Base-by-base conservation (phyloP, 2,888 invertebrate species). In the Philonicus albiceps region DNA sequence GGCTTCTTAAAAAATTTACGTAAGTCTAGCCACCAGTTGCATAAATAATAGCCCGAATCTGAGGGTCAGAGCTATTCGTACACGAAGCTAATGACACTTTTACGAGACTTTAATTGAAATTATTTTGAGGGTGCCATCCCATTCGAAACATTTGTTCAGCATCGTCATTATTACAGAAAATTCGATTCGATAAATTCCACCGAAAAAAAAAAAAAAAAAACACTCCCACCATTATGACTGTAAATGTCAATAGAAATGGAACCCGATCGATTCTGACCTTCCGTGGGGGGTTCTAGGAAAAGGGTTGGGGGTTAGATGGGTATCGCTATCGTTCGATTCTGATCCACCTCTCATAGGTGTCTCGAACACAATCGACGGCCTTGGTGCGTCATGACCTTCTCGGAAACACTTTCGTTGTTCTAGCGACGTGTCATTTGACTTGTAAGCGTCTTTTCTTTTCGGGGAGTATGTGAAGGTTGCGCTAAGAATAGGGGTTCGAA, bases 231-330 rank as follows among this genome's bases (percentile, higher is more conserved):
- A 64, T 81, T 55, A 34, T 0, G 43, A 34, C 22, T 27, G n/a
- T 55, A 34, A 81, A 81, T 81, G 81, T 81, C 81, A 64, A 30
- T 55, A 81, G 55, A 64, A 81, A 19, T n/a, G 64, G 55, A 81
- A 13, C 34, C 55, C 7, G 31, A 81, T 81, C 55, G 31, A 81
- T 81, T 2, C 11, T 31, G 30, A 64, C 64, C 64, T 64, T 64
- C 64, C 27, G 11, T 22, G 64, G 4, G 64, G 4, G 16, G 3
- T 11, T 78, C 30, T n/a, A 1, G 49, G 11, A 78, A 78, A 27
- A 13, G 16, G 64, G 19, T 22, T 27, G 64, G 22, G 27, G 64
- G 0, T 64, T 64, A 53, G 64, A 27, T 64, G 64, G 53, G 64
- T 64, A 64, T 64, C 64, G 22, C 22, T 64, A 8, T 27, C 64